These are phyloP conservation scores for Azemiops feae DNA, from an alignment of 2,113 vertebrate genomes.

Conservation along the genomic window DNA sequence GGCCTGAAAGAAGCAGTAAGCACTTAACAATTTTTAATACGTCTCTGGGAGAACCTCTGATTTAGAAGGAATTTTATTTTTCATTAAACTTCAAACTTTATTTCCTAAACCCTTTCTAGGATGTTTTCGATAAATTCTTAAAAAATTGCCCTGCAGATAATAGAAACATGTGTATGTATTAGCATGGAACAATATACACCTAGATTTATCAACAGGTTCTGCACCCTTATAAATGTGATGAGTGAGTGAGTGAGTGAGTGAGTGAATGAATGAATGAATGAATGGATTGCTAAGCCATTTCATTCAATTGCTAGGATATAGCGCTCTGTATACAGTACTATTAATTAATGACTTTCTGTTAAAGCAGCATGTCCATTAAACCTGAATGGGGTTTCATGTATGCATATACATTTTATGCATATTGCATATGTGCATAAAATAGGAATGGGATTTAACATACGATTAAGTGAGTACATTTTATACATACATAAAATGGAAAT, in stretches of 20 bases:
- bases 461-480: not conserved
- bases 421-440: not conserved
- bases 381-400: not conserved
- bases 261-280: not conserved
- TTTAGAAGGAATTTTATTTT: conserved; percentile 1
- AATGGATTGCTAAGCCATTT: not conserved
- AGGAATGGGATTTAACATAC: not conserved
- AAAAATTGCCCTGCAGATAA: not conserved
- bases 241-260: not conserved
- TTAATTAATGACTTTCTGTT: not conserved
- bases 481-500: not conserved
- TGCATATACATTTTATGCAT: not conserved
- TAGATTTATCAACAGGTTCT: not conserved
- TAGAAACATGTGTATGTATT: not conserved
- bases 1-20: conserved; percentile 90
- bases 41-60: conserved; percentile 13
- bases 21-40: conserved; percentile 29
- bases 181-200: not conserved
- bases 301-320: not conserved
- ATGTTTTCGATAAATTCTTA: conserved; percentile 1
- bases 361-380: not conserved
- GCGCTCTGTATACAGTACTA: not conserved
- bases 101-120: not conserved
- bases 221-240: not conserved
- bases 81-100: not conserved